A percentile compares a stretch with the other conserved stretches of the same genome.
These are phyloP conservation scores for Lophura swinhoii DNA, from an alignment of 2,797 vertebrate species.

Conservation along the genomic window DNA sequence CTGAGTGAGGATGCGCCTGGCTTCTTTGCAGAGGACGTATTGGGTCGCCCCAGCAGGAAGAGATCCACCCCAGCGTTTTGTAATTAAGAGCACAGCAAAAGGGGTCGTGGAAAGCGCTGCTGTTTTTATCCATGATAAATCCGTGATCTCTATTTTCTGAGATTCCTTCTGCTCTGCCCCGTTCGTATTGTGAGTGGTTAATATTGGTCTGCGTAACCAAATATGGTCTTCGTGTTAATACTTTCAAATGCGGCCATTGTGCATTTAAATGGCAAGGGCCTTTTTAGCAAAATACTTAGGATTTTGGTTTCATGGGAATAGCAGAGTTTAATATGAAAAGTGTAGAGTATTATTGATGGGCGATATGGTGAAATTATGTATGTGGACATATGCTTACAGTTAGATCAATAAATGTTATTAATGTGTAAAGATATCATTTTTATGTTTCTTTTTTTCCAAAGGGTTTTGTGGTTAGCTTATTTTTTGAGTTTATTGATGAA, in stretches of 20 bases:
- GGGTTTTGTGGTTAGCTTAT: constrained; percentile 62
- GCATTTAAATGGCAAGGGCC: not conserved
- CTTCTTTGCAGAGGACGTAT: not conserved
- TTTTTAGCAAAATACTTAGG: constrained; percentile 35
- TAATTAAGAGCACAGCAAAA: not conserved
- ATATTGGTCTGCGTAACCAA: not conserved
- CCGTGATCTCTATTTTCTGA: not conserved
- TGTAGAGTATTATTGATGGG: constrained; percentile 47
- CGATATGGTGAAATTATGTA: constrained; percentile 24
- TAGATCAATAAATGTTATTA: constrained; percentile 70
- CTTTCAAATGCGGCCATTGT: not conserved
- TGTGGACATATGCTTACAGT: constrained; percentile 29
- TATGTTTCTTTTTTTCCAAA: constrained; percentile 53
- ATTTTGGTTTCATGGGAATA: constrained; percentile 41
- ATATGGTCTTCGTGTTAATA: not conserved
- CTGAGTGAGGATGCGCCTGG: not conserved
- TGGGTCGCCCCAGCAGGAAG: not conserved
- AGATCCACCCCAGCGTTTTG: not conserved
- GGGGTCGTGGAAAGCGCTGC: not conserved
- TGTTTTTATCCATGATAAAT: not conserved
- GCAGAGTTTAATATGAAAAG: constrained; percentile 11
- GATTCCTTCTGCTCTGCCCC: not conserved
- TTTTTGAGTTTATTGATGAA: constrained; percentile 69
- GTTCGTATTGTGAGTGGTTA: constrained; percentile 2
- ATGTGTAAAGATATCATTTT: constrained; percentile 64